Base-by-base conservation (phyloP, 2,113 vertebrate species). In the Oryzias melastigma region DNA sequence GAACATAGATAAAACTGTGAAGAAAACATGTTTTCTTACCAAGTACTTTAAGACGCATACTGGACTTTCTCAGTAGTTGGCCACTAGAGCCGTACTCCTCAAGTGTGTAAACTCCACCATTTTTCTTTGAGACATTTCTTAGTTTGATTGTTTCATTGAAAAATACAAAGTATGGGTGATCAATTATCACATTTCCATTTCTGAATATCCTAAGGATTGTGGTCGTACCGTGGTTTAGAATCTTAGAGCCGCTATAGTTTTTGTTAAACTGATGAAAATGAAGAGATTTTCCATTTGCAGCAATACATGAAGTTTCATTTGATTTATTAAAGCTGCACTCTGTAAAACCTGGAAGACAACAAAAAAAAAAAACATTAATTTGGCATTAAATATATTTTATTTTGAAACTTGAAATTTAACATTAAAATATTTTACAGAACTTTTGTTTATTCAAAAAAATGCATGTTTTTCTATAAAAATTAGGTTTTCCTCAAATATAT, bases 31-130 rank as follows among this genome's bases (percentile, higher is more conserved):
- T 35, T 35, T 12, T 35, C 2, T 35, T 35, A 35, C 35, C 35
- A 35, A 12, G 2, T 35, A 35, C 55, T 52, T 69, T 24, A 8
- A 35, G 35, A 35, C 2, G 35, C 35, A 35, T 8, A 3, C 1
- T 35, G 35, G 35, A 35, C 3, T 2, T 35, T 35, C 35, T 12
- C 35, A 35, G 10, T 12, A 1, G 2, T 35, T 35, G 12, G 7
- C 35, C 35, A 2, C 12, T 3, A 35, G 35, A 35, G 8, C 2
- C 2, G 35, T 3, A 35, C 10, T 35, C 35, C 35, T 35, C 35
- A 35, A 35, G 10, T 12, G 35, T 35, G 35, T 35, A 35, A 35
- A 12, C 10, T 35, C 80, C 85, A 27, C 76, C 59, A 59, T 85
- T 53, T 16, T 3, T 62, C 42, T 80, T 60, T 15, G 5, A 56